These are phyloP conservation scores for Zaprionus bogoriensis DNA, from an alignment of 2,888 invertebrate genomes.

Conservation along the genomic window DNA sequence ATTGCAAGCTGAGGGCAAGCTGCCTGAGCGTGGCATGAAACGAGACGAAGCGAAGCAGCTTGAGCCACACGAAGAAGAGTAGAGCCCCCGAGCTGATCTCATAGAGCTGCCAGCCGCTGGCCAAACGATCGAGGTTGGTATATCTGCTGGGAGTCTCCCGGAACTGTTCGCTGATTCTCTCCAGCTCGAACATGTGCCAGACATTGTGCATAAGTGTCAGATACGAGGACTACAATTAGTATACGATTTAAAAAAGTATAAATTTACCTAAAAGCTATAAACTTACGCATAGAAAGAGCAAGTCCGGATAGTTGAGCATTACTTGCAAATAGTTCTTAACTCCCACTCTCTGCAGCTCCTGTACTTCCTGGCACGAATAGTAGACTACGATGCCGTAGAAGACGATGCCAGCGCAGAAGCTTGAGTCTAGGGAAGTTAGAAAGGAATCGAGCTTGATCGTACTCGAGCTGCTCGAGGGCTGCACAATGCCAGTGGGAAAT, in stretches of 20 bases:
- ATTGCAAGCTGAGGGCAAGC: not conserved
- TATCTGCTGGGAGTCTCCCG: not conserved
- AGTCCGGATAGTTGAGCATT: constrained; percentile 2
- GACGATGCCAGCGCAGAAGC: no score
- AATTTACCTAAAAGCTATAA: not conserved
- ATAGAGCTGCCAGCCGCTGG: constrained; percentile 4
- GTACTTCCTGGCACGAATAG: constrained; percentile 18
- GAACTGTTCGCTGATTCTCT: not conserved
- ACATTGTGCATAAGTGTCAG: constrained; percentile 1
- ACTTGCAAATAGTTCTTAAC: not conserved
- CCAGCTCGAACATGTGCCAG: constrained; percentile 10
- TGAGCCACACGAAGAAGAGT: constrained; percentile 7
- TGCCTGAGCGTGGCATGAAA: constrained; percentile 21
- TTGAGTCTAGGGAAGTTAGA: no score
- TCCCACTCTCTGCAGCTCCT: not conserved
- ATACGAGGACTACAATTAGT: constrained; percentile 28
- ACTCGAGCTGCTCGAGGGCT: not conserved
- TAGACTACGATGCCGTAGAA: constrained; percentile 2
- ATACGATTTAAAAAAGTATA: no score
- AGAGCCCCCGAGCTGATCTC: not conserved
- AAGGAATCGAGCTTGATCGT: not conserved
- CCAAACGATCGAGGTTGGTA: constrained; percentile 6
- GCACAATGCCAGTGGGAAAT: constrained; percentile 24
- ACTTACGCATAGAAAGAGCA: constrained; percentile 12
- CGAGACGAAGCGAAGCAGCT: constrained; percentile 11